phyloP scores from a whole-genome alignment of 2,113 vertebrate species.

The Chloebia gouldiae region DNA sequence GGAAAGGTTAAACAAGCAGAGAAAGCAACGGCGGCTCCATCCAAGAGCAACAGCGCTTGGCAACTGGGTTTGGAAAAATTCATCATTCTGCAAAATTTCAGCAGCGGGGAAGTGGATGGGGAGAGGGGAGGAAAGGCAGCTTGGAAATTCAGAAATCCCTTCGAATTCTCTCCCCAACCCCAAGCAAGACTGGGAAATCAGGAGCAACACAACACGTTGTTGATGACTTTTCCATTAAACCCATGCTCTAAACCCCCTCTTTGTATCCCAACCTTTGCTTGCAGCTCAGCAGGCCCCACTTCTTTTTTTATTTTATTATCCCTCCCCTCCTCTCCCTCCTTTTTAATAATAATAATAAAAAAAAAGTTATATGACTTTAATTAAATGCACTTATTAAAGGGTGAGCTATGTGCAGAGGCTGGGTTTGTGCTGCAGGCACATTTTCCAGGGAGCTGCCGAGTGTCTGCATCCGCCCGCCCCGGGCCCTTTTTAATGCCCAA shows the following conservation, averaged over 20 bases:
- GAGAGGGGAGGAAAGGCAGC: background rate
- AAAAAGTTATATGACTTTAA: constrained; percentile 83
- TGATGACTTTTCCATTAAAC: constrained; percentile 55
- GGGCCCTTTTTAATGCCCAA: constrained; percentile 81
- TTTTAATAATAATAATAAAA: constrained; percentile 70
- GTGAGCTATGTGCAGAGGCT: constrained; percentile 74
- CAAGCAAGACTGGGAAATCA: constrained; percentile 17
- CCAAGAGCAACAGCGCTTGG: constrained; percentile 29
- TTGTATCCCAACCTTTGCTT: constrained; percentile 38
- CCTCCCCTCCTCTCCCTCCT: background rate
- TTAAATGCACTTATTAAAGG: constrained; percentile 82
- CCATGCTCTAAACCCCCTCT: background rate
- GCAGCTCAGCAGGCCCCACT: constrained; percentile 39
- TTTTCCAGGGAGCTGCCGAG: constrained; percentile 78
- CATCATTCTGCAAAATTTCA: background rate
- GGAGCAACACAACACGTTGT: background rate
- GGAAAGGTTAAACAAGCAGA: background rate
- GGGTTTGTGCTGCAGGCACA: constrained; percentile 67
- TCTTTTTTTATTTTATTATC: background rate
- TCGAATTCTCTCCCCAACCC: background rate
- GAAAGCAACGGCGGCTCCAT: background rate
- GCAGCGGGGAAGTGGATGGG: background rate
- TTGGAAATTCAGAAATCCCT: background rate
- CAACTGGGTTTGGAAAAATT: constrained; percentile 25
- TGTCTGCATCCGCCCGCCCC: constrained; percentile 76